Evolutionary conservation across 1,140 invertebrate genomes (phyloP).

Genomic region (Platyura marginata): DNA sequence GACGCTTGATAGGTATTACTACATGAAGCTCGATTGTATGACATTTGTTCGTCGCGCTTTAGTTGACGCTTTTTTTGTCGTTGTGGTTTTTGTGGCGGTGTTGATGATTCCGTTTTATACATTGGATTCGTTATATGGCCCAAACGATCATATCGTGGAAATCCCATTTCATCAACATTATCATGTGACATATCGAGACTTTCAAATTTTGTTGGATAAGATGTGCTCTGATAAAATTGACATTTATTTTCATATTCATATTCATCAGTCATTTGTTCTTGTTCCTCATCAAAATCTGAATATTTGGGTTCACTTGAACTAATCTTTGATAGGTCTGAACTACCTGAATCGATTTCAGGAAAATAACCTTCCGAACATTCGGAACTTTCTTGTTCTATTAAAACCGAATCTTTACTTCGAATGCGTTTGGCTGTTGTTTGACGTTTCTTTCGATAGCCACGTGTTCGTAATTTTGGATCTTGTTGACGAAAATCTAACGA

Average conservation of each 20-base stretch:
- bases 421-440: conserved; percentile 32
- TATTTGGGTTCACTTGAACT: conserved; percentile 26
- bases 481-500: conserved; percentile 37
- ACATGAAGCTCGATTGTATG: neutral
- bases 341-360: conserved; percentile 42
- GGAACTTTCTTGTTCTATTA: conserved; percentile 34
- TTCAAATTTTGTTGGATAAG: conserved; percentile 24
- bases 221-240: conserved; percentile 14
- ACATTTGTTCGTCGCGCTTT: conserved; percentile 18
- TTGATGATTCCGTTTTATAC: conserved; percentile 11
- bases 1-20: conserved; percentile 6
- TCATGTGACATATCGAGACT: conserved; percentile 33
- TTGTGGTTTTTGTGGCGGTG: conserved; percentile 20
- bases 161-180: conserved; percentile 40
- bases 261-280: conserved; percentile 22
- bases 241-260: conserved; percentile 13
- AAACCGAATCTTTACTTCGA: conserved; percentile 29
- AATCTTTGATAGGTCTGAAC: conserved; percentile 34
- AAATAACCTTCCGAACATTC: conserved; percentile 44
- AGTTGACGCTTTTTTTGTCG: conserved; percentile 20
- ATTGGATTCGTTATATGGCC: conserved; percentile 26
- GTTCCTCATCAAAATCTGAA: conserved; percentile 26
- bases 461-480: conserved; percentile 34
- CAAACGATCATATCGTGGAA: conserved; percentile 34
- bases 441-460: conserved; percentile 39